Evolutionary conservation across 1,140 invertebrate genomes (phyloP).

Genomic region (Battus philenor): DNA sequence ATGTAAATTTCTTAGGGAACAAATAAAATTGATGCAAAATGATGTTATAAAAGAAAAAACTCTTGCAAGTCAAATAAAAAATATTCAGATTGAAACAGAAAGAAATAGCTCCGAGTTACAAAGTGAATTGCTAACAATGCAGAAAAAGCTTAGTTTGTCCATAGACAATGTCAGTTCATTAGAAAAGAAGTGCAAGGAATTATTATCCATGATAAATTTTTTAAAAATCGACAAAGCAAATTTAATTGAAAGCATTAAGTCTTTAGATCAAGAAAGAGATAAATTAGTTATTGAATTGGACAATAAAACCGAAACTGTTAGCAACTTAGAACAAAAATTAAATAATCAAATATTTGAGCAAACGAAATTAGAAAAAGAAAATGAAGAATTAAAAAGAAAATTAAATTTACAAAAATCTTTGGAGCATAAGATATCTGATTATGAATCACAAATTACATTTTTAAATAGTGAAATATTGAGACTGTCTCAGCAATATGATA

Average conservation of each 20-base stretch:
- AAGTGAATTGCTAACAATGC: slow-evolving; percentile 73
- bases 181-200: slow-evolving; percentile 75
- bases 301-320: slow-evolving; percentile 77
- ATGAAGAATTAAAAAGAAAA: slow-evolving; percentile 59
- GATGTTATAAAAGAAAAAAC: slow-evolving; percentile 69
- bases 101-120: slow-evolving; percentile 77
- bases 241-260: slow-evolving; percentile 73
- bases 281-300: slow-evolving; percentile 78
- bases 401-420: slow-evolving; percentile 60
- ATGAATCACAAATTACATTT: slow-evolving; percentile 75
- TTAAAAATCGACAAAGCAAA: slow-evolving; percentile 77
- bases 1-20: slow-evolving; percentile 61
- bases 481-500: slow-evolving; percentile 72
- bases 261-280: slow-evolving; percentile 79
- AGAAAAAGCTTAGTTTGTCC: slow-evolving; percentile 75
- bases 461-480: slow-evolving; percentile 69
- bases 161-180: slow-evolving; percentile 72
- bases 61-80: slow-evolving; percentile 73
- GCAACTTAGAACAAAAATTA: slow-evolving; percentile 76
- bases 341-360: slow-evolving; percentile 69
- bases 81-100: slow-evolving; percentile 79
- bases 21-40: slow-evolving; percentile 63
- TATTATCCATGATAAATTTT: slow-evolving; percentile 76
- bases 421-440: slow-evolving; percentile 76
- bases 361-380: slow-evolving; percentile 61